Conservation (phyloP, 2,113 vertebrate species). For the Myodes glareolus region DNA sequence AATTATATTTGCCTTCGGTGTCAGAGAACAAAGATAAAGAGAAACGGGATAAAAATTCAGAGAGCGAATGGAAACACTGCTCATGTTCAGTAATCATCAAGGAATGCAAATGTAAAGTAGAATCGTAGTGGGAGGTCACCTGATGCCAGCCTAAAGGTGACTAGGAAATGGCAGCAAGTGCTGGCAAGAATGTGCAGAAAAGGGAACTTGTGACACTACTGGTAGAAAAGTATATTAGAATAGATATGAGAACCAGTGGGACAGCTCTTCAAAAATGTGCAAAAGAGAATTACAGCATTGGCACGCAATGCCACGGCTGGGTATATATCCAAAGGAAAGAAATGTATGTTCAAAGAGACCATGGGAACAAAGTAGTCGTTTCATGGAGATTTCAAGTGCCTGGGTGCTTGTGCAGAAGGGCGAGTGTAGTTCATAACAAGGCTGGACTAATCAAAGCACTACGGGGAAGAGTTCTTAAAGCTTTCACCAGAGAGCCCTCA, state of each 20-base stretch:
- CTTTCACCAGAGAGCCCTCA: neutral
- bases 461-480: no score
- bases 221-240: no score
- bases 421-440: neutral
- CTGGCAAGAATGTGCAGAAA: neutral
- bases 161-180: neutral
- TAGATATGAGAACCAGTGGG: neutral
- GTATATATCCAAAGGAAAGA: neutral
- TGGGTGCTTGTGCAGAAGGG: neutral
- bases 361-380: neutral
- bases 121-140: neutral
- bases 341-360: neutral
- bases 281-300: neutral
- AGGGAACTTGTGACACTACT: neutral
- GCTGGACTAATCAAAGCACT: neutral
- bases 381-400: neutral
- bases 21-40: neutral
- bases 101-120: neutral
- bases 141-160: neutral
- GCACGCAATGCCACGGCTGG: neutral
- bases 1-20: neutral
- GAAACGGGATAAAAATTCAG: neutral
- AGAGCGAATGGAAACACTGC: neutral
- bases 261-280: neutral
- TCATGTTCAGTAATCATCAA: neutral